Evolutionary conservation across 2,888 invertebrate species (phyloP).

Genomic region (Drosophila melanosoma): DNA sequence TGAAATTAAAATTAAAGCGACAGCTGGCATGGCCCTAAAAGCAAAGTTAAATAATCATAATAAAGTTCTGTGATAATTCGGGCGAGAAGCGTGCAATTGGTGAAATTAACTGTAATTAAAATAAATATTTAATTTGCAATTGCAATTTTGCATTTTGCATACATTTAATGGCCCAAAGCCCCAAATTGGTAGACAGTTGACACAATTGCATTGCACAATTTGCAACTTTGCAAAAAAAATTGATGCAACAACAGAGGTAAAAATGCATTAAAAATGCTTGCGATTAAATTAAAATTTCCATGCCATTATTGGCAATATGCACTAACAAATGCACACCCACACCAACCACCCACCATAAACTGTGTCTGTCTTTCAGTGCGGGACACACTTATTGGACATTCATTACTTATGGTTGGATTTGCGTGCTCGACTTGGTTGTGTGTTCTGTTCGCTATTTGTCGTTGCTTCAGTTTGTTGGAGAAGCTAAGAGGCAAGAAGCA

Average conservation of each 20-base stretch:
- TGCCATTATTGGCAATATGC: slow-evolving; percentile 13
- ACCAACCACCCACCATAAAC: not conserved
- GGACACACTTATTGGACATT: slow-evolving; percentile 31
- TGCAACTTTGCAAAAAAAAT: not conserved
- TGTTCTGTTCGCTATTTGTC: not conserved
- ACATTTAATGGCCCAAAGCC: slow-evolving; percentile 31
- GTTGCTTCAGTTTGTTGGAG: slow-evolving; percentile 4
- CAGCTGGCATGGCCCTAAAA: not conserved
- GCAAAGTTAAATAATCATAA: not conserved
- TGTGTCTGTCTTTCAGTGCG: slow-evolving; percentile 1
- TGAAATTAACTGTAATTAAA: slow-evolving; percentile 37
- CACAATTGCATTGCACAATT: slow-evolving; percentile 35
- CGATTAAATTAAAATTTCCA: slow-evolving; percentile 46
- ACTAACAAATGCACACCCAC: not conserved
- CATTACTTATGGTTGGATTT: slow-evolving; percentile 45
- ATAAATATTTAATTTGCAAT: slow-evolving; percentile 45
- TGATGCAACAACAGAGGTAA: slow-evolving; percentile 3
- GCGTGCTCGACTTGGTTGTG: slow-evolving; percentile 31
- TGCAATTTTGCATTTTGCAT: slow-evolving; percentile 34
- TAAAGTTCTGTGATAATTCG: not conserved
- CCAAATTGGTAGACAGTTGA: slow-evolving; percentile 38
- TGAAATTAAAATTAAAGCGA: not conserved
- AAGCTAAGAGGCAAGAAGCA: slow-evolving; percentile 1
- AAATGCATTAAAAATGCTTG: slow-evolving; percentile 23
- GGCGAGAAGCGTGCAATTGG: slow-evolving; percentile 2